Evolutionary conservation across 2,888 invertebrate species (phyloP), one percentile per base, ranked within the genome.

Genomic region (Chymomyza amoena): DNA sequence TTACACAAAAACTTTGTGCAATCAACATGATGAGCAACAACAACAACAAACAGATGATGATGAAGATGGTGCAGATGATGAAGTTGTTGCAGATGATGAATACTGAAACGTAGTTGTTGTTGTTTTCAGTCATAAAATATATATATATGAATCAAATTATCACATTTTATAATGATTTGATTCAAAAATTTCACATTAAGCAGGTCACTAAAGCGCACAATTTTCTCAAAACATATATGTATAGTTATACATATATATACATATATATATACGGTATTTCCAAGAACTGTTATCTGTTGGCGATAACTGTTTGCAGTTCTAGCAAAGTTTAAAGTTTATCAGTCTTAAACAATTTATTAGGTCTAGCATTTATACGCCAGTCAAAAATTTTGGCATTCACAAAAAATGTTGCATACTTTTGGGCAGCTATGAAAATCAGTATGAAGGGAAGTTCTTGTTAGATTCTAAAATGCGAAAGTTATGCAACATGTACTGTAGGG

Each of bases 61-160:
- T 59, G 59, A 59, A 10, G 32, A 28, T 59, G 15, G 9, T 20
- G 51, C n/a, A n/a, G 51, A 51, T 51, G 16, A 51, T 51, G 51
- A 51, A 51, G 51, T n/a, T 15, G 51, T 6, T 51, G 15, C 5
- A 15, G 51, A 10, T 51, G 51, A 51, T 51, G 51, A 51, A 56
- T 10, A 45, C 20, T 25, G 28, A 57, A 32, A 56, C 4, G n/a
- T 25, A 16, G 5, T n/a, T 61, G 15, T 10, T 54, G 39, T 13
- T 57, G 18, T 20, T 15, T 13, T 13, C 13, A 45, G 13, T 13
- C 39, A 13, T 45, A 45, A 13, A 2, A 39, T 9, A 61, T 13
- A 61, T 6, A 39, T 13, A 18, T 15, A 64, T 61, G 61, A 69
- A 69, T 61, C 64, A 64, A 69, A 69, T 69, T 69, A 69, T 52